Conservation (phyloP, 1,140 invertebrate genomes). For the Halyomorpha halys region DNA sequence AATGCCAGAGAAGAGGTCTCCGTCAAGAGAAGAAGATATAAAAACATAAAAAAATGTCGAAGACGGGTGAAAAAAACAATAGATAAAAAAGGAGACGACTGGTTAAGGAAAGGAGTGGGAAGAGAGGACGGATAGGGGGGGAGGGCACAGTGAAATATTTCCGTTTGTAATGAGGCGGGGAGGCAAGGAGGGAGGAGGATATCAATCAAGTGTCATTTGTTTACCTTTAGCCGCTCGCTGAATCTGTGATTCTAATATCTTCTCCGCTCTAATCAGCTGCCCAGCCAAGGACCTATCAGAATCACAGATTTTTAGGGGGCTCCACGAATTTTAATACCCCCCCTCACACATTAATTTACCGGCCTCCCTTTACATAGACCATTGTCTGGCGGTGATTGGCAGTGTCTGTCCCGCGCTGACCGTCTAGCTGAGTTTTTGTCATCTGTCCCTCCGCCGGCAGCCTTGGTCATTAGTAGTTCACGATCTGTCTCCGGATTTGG, state of each 20-base stretch:
- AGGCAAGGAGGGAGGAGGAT: not conserved
- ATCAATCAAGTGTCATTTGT: constrained; percentile 15
- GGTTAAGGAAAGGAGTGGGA: too few relatives aligned
- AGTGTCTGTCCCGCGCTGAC: not conserved
- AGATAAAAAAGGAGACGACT: too few relatives aligned
- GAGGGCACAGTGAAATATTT: constrained; percentile 1
- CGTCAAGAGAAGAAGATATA: too few relatives aligned
- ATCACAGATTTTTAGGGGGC: constrained; percentile 13
- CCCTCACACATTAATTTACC: constrained; percentile 16
- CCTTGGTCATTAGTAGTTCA: too few relatives aligned
- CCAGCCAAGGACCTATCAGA: constrained; percentile 13
- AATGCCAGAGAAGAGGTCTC: too few relatives aligned
- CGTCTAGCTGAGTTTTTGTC: not conserved
- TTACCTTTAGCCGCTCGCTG: constrained; percentile 2
- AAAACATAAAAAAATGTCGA: too few relatives aligned
- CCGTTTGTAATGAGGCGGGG: constrained; percentile 11
- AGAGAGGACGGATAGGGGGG: too few relatives aligned
- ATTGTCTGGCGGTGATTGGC: constrained; percentile 10
- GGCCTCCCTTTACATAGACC: constrained; percentile 6
- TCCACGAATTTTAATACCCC: constrained; percentile 12
- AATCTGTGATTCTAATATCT: constrained; percentile 13
- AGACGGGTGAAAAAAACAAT: too few relatives aligned
- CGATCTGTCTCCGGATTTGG: too few relatives aligned
- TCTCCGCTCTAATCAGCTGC: not conserved
- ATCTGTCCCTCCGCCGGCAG: not conserved